These are phyloP conservation scores for Thalassarche chlororhynchos DNA, from an alignment of 2,113 vertebrate species.

Conservation along the genomic window DNA sequence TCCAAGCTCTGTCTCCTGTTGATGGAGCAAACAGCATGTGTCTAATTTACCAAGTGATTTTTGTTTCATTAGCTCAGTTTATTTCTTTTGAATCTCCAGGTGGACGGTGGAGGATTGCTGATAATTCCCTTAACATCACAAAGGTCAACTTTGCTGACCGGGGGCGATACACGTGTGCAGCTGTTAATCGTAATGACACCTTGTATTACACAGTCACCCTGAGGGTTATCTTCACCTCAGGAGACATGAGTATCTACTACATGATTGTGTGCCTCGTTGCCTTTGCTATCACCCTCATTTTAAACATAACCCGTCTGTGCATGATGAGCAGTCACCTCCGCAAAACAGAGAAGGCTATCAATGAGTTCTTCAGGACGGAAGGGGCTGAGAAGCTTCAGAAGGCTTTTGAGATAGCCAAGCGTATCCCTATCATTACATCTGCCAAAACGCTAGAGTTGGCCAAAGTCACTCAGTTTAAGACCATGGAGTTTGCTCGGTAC, in stretches of 20 bases:
- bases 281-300: constrained; percentile 88
- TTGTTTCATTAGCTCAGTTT: not conserved
- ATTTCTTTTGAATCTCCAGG: constrained; percentile 70
- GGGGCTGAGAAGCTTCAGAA: constrained; percentile 95
- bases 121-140: constrained; percentile 88
- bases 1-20: not conserved
- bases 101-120: constrained; percentile 82
- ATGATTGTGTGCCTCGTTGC: constrained; percentile 89
- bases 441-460: constrained; percentile 92
- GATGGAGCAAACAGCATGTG: not conserved
- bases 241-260: constrained; percentile 91
- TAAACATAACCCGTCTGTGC: constrained; percentile 91
- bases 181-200: not conserved
- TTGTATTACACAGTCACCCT: constrained; percentile 85
- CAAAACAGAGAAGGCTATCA: constrained; percentile 92
- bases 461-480: constrained; percentile 94
- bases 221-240: constrained; percentile 85
- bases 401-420: constrained; percentile 94
- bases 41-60: not conserved
- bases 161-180: constrained; percentile 88
- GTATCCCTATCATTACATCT: constrained; percentile 92
- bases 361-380: constrained; percentile 94
- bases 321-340: constrained; percentile 96
- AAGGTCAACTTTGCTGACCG: constrained; percentile 86
- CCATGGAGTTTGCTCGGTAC: constrained; percentile 93